Evolutionary conservation across 2,888 invertebrate species (phyloP), one percentile per base, ranked within the genome.

Genomic region (Lysandra coridon): DNA sequence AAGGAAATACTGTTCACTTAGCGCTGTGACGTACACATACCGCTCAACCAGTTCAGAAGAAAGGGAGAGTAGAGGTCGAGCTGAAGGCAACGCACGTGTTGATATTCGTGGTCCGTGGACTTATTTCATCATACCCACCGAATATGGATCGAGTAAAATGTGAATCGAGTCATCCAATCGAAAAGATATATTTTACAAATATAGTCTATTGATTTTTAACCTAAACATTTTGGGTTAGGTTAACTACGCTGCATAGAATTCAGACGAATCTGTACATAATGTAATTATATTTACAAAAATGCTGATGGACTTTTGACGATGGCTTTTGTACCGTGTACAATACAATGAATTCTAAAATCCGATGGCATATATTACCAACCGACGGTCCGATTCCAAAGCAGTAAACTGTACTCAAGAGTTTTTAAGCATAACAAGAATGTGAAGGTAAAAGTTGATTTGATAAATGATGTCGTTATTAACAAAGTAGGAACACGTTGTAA

Each of bases 21-120:
- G 33, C 33, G 10, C 17, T 69, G 33, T 69, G 69, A 69, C 69
- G 69, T 69, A 14, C 33, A 33, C 69, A 37, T 69, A 33, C 33
- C 69, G 37, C 1, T 83, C 81, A 89, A 89, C 89, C 86, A 86
- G 89, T 89, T 87, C 80, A 79, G 86, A 89, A 86, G 90, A 90
- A 92, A 91, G 89, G 90, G 82, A 85, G 80, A 82, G 79, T 83
- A 89, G 90, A 92, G 92, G 92, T 92, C 91, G 88, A 80, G 80
- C 82, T 84, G 91, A 92, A 92, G 92, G 91, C 89, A 88, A 90
- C 88, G 12, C 57, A 77, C 77, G 33, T 53, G 60, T 33, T 69
- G 33, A 69, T 69, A 69, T 69, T 69, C 33, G 69, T 64, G 30
- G 33, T 69, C 37, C 33, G 69, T 64, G 30, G 33, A 69, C 33